Evolutionary conservation across 1,140 invertebrate species (phyloP), one percentile per base, ranked within the genome.

Genomic region (Aleiodes sp.): DNA sequence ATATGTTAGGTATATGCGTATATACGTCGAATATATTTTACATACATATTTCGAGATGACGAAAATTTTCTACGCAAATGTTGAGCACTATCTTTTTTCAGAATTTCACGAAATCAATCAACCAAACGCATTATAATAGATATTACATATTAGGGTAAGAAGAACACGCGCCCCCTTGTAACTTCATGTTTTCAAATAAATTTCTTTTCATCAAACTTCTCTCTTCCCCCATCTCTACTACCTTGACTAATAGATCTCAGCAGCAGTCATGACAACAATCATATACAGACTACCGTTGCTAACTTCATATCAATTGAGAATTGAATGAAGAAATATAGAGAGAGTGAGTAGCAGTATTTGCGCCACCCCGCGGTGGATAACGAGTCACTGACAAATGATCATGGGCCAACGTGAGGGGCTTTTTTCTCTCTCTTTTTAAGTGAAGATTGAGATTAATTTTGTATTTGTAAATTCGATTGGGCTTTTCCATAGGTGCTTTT

Each of bases 241-340:
- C 68, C 61, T 72, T 81, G 82, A 84, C 82, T 83, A 83, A 85
- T 83, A 83, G 82, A 82, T 74, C 73, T 73, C 68, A 72, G 72
- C 77, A 70, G 72, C 76, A 77, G 80, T 79, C 76, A 80, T 73
- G 79, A 80, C 80, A 80, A 52, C 80, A 80, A 84, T 81, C 76
- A 76, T 78, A 77, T 76, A 73, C 80, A 73, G 77, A 75, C 78
- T 81, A 80, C 77, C 79, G 82, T 81, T 77, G 73, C 79, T 70
- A 77, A 82, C 80, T 81, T 76, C 71, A 78, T 82, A 85, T 84
- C 82, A 84, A 83, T 83, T 76, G 78, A 29, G 21, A 46, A 35
- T 24, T 21, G 28, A 35, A 31, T 29, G 41, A 65, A 14, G 43
- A 39, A 46, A 33, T 46, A 26, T 26, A 8, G 60, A 37, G 31